These are phyloP conservation scores for Teleogryllus oceanicus DNA, from an alignment of 2,888 invertebrate species.

Conservation along the genomic window DNA sequence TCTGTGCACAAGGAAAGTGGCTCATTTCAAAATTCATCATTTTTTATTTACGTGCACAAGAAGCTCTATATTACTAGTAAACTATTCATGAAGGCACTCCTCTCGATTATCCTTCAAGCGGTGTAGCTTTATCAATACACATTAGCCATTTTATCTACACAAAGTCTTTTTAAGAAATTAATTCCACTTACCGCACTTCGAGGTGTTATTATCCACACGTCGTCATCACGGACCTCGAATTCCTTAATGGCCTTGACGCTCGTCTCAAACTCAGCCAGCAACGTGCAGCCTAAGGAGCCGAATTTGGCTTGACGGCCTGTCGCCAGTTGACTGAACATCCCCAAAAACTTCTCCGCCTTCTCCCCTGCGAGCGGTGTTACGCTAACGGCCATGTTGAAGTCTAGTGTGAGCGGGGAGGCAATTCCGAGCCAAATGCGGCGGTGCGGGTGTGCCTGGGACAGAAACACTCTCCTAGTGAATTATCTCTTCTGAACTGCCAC, in stretches of 20 bases:
- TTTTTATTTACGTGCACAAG: no score
- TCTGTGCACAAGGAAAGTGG: no score
- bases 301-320: neutral
- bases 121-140: no score
- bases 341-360: neutral
- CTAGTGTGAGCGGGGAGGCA: neutral
- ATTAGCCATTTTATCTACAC: neutral
- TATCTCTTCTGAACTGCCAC: no score
- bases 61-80: no score
- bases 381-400: neutral
- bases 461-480: no score
- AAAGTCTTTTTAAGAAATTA: neutral
- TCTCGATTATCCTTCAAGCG: no score
- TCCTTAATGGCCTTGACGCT: neutral
- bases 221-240: slow-evolving; percentile 12
- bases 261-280: neutral
- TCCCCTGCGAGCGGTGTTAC: neutral
- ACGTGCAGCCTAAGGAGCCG: neutral
- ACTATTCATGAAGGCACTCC: no score
- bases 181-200: neutral
- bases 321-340: neutral
- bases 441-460: no score
- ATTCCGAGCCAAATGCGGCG: no score
- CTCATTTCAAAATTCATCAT: no score
- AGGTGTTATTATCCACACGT: slow-evolving; percentile 12